These are phyloP conservation scores for Pseudoips prasinana DNA, from an alignment of 2,888 invertebrate species.

Conservation along the genomic window DNA sequence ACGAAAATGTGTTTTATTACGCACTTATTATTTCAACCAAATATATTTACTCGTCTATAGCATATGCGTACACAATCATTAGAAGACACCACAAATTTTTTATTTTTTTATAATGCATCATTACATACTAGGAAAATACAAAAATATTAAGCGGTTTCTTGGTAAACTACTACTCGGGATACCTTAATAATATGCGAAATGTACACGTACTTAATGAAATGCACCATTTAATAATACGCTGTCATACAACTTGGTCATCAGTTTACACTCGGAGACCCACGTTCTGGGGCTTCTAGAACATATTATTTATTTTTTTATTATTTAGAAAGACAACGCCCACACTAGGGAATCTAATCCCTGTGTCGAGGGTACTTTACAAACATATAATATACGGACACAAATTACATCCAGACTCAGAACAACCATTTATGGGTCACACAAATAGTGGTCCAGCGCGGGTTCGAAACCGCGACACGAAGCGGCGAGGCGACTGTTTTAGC, in stretches of 20 bases:
- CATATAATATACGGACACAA: no score
- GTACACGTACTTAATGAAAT: conserved; percentile 56
- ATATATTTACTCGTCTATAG: conserved; percentile 73
- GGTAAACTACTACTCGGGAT: conserved; percentile 61
- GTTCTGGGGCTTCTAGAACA: conserved; percentile 32
- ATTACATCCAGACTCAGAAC: no score
- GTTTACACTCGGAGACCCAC: conserved; percentile 71
- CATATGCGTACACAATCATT: conserved; percentile 76
- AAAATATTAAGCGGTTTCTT: conserved; percentile 79
- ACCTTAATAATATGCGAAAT: conserved; percentile 56
- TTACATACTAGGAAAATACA: conserved; percentile 79
- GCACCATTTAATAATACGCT: conserved; percentile 62
- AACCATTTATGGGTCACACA: no score
- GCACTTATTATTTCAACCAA: conserved; percentile 82
- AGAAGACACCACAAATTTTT: conserved; percentile 56
- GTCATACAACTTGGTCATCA: conserved; percentile 53
- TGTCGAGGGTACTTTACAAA: no score
- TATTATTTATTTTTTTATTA: conserved; percentile 4
- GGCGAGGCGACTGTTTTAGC: no score
- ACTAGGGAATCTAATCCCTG: no score
- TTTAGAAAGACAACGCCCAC: no score
- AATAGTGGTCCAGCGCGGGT: no score
- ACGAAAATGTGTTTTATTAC: conserved; percentile 82
- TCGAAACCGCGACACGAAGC: no score
- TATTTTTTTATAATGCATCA: conserved; percentile 52